Percentiles rank a stretch among this genome's conserved stretches.
These are phyloP conservation scores for Raja brachyura DNA, from an alignment of 2,113 vertebrate species.

Conservation along the genomic window DNA sequence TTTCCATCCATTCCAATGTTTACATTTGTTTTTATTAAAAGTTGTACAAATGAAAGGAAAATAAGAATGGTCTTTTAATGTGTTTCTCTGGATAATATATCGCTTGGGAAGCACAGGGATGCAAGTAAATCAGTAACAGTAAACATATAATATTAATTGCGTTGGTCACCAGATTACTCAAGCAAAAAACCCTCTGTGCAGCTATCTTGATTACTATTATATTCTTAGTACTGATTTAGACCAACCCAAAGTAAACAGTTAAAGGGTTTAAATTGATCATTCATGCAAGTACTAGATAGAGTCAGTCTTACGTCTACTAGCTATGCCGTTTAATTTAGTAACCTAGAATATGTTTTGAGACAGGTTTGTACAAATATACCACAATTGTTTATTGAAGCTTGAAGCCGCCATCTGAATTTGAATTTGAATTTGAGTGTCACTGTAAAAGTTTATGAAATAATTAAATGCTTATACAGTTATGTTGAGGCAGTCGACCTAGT, in stretches of 20 bases:
- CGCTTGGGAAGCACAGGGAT: not conserved
- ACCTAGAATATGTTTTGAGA: not conserved
- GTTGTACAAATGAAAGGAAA: not conserved
- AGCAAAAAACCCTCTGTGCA: not conserved
- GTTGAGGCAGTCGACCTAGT: not conserved
- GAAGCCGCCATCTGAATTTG: not conserved
- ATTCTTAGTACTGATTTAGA: not conserved
- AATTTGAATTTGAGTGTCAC: not conserved
- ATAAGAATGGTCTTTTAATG: not conserved
- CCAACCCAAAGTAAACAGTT: not conserved
- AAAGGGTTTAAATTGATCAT: not conserved
- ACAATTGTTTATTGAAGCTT: not conserved
- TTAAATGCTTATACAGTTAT: not conserved
- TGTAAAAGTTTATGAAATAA: not conserved
- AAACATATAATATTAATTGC: not conserved
- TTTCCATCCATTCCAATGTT: not conserved
- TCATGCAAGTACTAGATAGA: not conserved
- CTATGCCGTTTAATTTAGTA: not conserved
- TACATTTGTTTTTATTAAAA: conserved; percentile 4
- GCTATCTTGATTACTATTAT: not conserved
- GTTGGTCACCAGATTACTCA: not conserved
- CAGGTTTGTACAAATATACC: not conserved
- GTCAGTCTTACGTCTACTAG: not conserved
- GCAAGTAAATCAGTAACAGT: not conserved
- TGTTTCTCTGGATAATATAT: not conserved